Base-by-base conservation (phyloP, 2,113 vertebrate genomes). In the Mormyrus iriodes region DNA sequence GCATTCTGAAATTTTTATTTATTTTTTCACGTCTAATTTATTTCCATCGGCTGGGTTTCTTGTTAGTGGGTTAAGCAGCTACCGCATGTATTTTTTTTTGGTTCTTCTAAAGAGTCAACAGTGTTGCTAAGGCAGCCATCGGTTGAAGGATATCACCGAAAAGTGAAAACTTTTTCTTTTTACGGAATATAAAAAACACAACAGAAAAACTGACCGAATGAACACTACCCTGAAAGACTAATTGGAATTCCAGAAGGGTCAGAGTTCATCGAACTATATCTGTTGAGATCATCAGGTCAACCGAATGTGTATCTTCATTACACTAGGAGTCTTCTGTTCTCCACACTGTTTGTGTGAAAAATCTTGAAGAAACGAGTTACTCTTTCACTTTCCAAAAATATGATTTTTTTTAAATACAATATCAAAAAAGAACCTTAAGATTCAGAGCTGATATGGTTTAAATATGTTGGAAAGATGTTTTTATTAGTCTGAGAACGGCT, bases 21-120 rank as follows among this genome's bases (percentile, higher is more conserved):
- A 52, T 85, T 85, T 85, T 51, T 49, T 85, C 48, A 85, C 83
- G 27, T 49, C 48, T 85, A 49, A 85, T 85, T 85, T 85, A 85
- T 85, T 85, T n/a, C 83, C 83, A 49, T 85, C n/a, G 44, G 48
- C 27, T 51, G 24, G 46, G 48, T 51, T 73, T 79, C 83, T 85
- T 49, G 44, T 48, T 85, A 85, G 46, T 85, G 83, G 21, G 44
- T 49, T 49, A 48, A 51, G 48, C 83, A 55, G 51, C 13, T 86
- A 53, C n/a, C 42, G 85, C 85, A 86, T 86, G 85, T 51, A 27
- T 24, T 49, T 86, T 52, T 19, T 31, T 86, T 86, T 31, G 15
- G 6, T 85, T 85, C 83, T 76, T 19, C 69, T 79, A 42, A 49
- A 51, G 44, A 51, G 21, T 85, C 21, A 85, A 51, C 48, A 46